Base-by-base conservation (phyloP, 2,888 invertebrate species). In the Camptogramma bilineatum region DNA sequence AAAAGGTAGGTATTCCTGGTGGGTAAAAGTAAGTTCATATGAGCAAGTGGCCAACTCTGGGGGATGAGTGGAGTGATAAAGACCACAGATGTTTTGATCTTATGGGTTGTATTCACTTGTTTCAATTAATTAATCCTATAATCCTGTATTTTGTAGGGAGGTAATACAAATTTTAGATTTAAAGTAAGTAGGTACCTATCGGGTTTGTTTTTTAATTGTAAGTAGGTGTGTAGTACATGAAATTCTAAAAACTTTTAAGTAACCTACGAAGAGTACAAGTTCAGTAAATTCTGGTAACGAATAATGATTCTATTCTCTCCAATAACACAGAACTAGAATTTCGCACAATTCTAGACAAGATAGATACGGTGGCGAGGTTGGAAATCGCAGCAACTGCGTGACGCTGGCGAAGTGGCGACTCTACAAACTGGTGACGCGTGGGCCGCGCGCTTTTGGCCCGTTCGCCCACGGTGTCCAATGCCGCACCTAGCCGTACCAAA, bases 401-500 rank as follows among this genome's bases (percentile, higher is more conserved):
- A 59, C 75, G 72, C 65, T 66, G 66, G 70, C 74, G 80, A 76
- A 72, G 64, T 66, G 66, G 70, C 74, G 80, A 76, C 75, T 76
- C 75, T 75, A 65, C 47, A 34, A 46, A 48, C 59, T 47, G 58
- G 19, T 18, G 87, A 85, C 84, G 87, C 90, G 82, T 81, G 75
- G 76, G 89, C 81, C 79, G 78, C 76, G 71, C 80, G n/a, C n/a
- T n/a, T n/a, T 74, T 73, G 77, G 84, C 86, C 73, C 74, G 90
- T 87, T 88, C 91, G 90, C 88, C 87, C 88, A 87, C 88, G 75
- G 50, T 88, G 82, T 87, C 86, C 75, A 70, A n/a, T 80, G 80
- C 86, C 91, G 83, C 91, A 90, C 91, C 91, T 87, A 90, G 86
- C 86, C 86, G 79, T 77, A 74, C 71, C 82, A 74, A 83, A 79